These are phyloP conservation scores for Andrena minutula DNA, from an alignment of 2,888 invertebrate species.

Conservation along the genomic window DNA sequence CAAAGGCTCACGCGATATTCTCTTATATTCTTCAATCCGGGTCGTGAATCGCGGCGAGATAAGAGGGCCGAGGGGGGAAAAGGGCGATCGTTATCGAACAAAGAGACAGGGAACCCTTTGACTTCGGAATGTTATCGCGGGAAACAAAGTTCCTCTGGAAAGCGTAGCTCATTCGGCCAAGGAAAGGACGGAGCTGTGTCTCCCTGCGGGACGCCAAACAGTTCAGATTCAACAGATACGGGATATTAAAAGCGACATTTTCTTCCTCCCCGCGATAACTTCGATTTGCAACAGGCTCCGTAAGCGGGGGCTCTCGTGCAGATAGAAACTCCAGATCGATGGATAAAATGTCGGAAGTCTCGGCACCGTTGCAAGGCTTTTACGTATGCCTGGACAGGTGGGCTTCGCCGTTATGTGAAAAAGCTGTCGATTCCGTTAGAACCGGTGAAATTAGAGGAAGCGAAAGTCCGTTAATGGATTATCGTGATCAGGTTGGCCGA, in stretches of 20 bases:
- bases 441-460: conserved; percentile 26
- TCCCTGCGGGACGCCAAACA: conserved; percentile 75
- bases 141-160: conserved; percentile 70
- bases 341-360: conserved; percentile 25
- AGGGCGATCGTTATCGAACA: conserved; percentile 72
- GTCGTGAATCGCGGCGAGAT: conserved; percentile 68
- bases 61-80: conserved; percentile 21
- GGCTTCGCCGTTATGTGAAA: conserved; percentile 2
- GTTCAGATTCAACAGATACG: conserved; percentile 75
- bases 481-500: conserved; percentile 34
- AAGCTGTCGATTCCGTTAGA: conserved; percentile 9
- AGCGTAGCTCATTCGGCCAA: conserved; percentile 68
- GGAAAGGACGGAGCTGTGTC: conserved; percentile 60
- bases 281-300: conserved; percentile 46
- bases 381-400: conserved; percentile 1
- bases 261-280: conserved; percentile 60
- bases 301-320: conserved; percentile 8
- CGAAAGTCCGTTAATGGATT: conserved; percentile 35
- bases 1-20: conserved; percentile 59
- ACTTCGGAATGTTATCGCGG: conserved; percentile 75
- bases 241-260: conserved; percentile 76
- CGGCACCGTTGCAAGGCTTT: conserved; percentile 7
- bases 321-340: conserved; percentile 25
- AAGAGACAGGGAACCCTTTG: conserved; percentile 73
- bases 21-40: conserved; percentile 60